Percentiles rank a stretch among this genome's conserved stretches.
These are phyloP conservation scores for Lutjanus erythropterus DNA, from an alignment of 2,113 vertebrate genomes.

Conservation along the genomic window DNA sequence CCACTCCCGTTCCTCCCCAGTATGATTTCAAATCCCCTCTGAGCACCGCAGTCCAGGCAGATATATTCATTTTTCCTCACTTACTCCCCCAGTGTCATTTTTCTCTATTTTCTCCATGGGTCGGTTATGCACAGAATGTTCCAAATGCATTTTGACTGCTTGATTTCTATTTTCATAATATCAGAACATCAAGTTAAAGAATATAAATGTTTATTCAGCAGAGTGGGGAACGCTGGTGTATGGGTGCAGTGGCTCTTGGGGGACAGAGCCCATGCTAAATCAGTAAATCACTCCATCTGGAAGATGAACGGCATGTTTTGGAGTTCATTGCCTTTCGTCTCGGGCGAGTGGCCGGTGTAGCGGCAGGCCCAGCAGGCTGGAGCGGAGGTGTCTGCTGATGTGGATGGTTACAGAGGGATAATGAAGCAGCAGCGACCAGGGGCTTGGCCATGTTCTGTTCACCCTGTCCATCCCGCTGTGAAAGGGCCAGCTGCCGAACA, in stretches of 20 bases:
- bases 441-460: conserved; percentile 50
- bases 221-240: conserved; percentile 59
- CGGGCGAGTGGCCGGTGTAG: conserved; percentile 71
- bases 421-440: conserved; percentile 75
- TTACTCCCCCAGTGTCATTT: conserved; percentile 76
- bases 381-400: conserved; percentile 68
- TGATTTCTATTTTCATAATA: conserved; percentile 84
- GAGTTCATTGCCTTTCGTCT: conserved; percentile 83
- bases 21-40: conserved; percentile 73
- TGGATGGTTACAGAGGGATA: conserved; percentile 77
- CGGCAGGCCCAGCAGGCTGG: conserved; percentile 66
- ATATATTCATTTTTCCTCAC: conserved; percentile 77
- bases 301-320: conserved; percentile 83
- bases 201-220: conserved; percentile 83
- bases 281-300: conserved; percentile 82
- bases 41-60: conserved; percentile 70
- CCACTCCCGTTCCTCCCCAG: conserved; percentile 55
- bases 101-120: conserved; percentile 79
- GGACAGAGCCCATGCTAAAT: conserved; percentile 74
- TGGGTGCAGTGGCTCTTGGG: conserved; percentile 65
- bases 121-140: conserved; percentile 74
- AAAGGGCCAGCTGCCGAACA: conserved; percentile 51
- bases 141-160: conserved; percentile 74
- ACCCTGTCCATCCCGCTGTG: conserved; percentile 52
- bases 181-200: conserved; percentile 81